A percentile compares a stretch with the other conserved stretches of the same genome.
These are phyloP conservation scores for Acanthopleura granulata DNA, from an alignment of 2,888 invertebrate genomes.

Conservation along the genomic window DNA sequence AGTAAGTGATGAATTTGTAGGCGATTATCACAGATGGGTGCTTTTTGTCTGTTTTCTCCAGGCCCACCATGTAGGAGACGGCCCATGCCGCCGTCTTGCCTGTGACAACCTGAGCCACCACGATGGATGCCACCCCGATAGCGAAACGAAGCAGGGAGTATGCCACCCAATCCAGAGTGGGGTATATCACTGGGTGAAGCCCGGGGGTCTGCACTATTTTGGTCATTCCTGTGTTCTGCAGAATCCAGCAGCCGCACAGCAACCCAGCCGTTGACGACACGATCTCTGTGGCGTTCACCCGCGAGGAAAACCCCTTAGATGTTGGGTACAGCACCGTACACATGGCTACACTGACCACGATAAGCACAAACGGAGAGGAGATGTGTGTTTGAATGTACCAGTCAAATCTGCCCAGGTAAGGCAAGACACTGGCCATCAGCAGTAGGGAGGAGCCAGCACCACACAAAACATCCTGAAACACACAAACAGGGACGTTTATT, in stretches of 20 bases:
- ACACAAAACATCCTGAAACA: conserved; percentile 51
- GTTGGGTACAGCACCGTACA: conserved; percentile 54
- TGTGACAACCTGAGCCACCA: conserved; percentile 36
- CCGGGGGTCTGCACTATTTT: conserved; percentile 27
- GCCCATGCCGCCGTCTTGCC: conserved; percentile 40
- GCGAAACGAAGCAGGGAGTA: conserved; percentile 45
- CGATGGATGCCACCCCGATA: conserved; percentile 42
- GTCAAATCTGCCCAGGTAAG: conserved; percentile 45
- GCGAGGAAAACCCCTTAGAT: conserved; percentile 36
- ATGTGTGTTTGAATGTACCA: conserved; percentile 51
- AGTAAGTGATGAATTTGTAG: conserved; percentile 52
- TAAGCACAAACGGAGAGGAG: conserved; percentile 42
- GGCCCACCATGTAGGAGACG: conserved; percentile 44
- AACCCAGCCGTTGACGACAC: conserved; percentile 44
- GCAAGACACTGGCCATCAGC: conserved; percentile 36
- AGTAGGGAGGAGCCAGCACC: conserved; percentile 40
- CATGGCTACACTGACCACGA: conserved; percentile 42
- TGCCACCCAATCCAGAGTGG: conserved; percentile 40
- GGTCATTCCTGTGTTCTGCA: conserved; percentile 48
- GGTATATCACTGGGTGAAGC: conserved; percentile 36
- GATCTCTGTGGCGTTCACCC: conserved; percentile 50
- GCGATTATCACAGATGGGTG: conserved; percentile 45
- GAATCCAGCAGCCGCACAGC: conserved; percentile 45
- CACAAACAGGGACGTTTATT: too few species aligned
- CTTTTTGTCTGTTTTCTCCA: conserved; percentile 48